Evolutionary conservation across 2,113 vertebrate genomes (phyloP).

Genomic region (Prietella phreatophila): DNA sequence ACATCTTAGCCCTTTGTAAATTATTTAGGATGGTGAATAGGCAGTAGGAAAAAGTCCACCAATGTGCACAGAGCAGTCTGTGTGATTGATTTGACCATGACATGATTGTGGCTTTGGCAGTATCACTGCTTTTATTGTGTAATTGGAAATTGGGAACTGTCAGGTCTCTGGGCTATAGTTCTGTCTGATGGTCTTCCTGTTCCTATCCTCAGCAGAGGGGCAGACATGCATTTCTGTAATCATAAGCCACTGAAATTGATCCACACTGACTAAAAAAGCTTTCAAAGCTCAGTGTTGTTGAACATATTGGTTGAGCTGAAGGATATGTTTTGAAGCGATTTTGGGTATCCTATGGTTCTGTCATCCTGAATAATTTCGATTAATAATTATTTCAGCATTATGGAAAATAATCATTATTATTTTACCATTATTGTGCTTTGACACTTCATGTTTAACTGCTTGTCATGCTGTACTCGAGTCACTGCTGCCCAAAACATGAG

Average conservation of each 20-base stretch:
- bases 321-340: not conserved
- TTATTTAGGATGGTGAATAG: not conserved
- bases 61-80: not conserved
- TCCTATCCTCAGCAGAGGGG: constrained; percentile 15
- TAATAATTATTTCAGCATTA: not conserved
- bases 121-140: not conserved
- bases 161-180: not conserved
- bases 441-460: not conserved
- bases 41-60: not conserved
- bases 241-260: constrained; percentile 34
- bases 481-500: not conserved
- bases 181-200: constrained; percentile 27
- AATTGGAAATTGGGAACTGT: constrained; percentile 37
- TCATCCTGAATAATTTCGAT: not conserved
- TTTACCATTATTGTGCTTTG: not conserved
- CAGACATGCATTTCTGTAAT: not conserved
- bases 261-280: constrained; percentile 30
- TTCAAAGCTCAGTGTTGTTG: constrained; percentile 12
- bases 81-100: constrained; percentile 19
- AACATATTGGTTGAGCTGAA: constrained; percentile 14
- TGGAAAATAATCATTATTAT: not conserved
- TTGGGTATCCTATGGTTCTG: not conserved
- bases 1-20: not conserved
- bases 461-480: not conserved
- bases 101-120: not conserved